Evolutionary conservation across 2,113 vertebrate genomes (phyloP).

Genomic region (Accipiter cooperii): DNA sequence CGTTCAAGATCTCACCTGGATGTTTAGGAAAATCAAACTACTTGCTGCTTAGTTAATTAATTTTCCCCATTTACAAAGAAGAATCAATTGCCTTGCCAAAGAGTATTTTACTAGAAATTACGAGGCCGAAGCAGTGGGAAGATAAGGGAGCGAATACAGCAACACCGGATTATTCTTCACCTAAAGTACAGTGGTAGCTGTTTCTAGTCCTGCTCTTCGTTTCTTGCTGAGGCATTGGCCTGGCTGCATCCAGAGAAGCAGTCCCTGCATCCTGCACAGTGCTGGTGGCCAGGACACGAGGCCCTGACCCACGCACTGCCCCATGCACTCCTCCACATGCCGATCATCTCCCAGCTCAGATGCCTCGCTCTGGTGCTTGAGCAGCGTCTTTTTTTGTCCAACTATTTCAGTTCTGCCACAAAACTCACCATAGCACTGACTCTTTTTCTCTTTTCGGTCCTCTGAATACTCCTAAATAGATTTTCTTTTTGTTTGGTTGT

Average conservation of each 20-base stretch:
- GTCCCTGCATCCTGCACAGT: not conserved
- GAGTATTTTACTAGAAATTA: not conserved
- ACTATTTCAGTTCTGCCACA: not conserved
- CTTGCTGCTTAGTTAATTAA: not conserved
- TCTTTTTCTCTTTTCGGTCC: not conserved
- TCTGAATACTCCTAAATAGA: not conserved
- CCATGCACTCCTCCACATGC: rapidly evolving
- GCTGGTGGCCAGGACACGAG: not conserved
- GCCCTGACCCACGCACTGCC: not conserved
- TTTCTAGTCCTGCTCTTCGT: not conserved
- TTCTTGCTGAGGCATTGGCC: not conserved
- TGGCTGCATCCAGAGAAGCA: not conserved
- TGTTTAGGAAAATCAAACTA: not conserved
- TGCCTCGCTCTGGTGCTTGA: not conserved
- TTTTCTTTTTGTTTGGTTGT: not conserved
- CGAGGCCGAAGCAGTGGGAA: not conserved
- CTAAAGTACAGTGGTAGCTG: not conserved
- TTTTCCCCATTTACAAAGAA: not conserved
- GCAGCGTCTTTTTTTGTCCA: not conserved
- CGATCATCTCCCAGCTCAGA: rapidly evolving
- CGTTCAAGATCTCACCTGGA: not conserved
- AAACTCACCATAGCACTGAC: not conserved
- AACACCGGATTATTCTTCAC: not conserved
- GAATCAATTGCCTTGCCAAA: not conserved
- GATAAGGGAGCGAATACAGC: not conserved